Conservation (phyloP, 2,888 invertebrate species). For the Allacma fusca region DNA sequence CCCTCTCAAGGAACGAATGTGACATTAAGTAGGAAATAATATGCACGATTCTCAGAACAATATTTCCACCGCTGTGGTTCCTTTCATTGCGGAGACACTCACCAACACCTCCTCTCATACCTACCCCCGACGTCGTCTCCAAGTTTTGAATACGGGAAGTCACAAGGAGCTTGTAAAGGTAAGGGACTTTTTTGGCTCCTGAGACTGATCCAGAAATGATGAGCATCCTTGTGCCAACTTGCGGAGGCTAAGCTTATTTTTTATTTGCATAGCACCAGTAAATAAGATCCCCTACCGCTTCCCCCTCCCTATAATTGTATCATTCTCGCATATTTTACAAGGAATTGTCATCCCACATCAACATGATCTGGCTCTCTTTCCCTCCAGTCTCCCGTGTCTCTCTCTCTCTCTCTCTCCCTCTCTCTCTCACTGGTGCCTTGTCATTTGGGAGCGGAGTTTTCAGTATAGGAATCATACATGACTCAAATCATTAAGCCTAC, state of each 20-base stretch:
- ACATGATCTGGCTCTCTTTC: too few species aligned
- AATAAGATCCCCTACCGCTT: not conserved
- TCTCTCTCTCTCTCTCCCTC: too few species aligned
- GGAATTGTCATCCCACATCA: too few species aligned
- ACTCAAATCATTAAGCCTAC: too few species aligned
- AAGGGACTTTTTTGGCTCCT: constrained; percentile 5
- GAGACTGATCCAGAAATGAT: constrained; percentile 8
- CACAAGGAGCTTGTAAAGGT: not conserved
- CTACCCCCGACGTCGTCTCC: too few species aligned
- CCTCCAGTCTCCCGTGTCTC: too few species aligned
- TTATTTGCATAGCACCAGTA: not conserved
- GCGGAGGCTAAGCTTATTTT: not conserved
- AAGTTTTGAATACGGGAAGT: not conserved
- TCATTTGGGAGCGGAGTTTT: too few species aligned
- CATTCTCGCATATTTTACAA: not conserved
- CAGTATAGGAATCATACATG: too few species aligned
- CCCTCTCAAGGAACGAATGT: not conserved
- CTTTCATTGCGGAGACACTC: not conserved
- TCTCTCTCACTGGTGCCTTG: too few species aligned
- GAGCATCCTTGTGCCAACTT: not conserved
- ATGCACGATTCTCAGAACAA: not conserved
- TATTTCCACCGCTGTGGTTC: not conserved
- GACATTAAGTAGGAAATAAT: constrained; percentile 16
- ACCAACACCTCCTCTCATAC: not conserved
- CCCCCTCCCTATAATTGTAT: not conserved